Evolutionary conservation across 2,888 invertebrate species (phyloP), one percentile per base, ranked within the genome.

Genomic region (Hyles lineata): DNA sequence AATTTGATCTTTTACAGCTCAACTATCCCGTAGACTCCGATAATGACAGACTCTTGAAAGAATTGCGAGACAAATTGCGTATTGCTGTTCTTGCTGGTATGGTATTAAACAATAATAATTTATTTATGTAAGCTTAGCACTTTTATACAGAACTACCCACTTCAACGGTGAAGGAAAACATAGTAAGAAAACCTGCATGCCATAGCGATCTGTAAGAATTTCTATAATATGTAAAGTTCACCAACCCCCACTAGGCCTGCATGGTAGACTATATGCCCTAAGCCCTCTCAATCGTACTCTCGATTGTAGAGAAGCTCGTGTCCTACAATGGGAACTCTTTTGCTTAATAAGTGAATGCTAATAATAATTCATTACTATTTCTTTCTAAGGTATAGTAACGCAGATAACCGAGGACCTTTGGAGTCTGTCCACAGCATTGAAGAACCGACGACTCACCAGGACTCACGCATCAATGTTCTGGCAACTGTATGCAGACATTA

Each of bases 381-480:
- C 50, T 70, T 6, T 73, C 43, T 0, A 69, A 91, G 91, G 90
- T 29, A 83, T 91, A 2, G 83, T 89, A 3, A 74, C 70, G 0
- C 76, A 80, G 35, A 70, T 76, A 0, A 32, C 67, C 0, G 77
- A 76, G 0, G 83, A 84, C 11, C 29, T n/a, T 2, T 92, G 92
- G 92, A 74, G 80, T 23, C 74, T 92, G 0, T 77, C 74, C 43
- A 74, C 80, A 2, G 75, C 80, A 1, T 58, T 90, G 4, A 77
- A 81, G 60, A 77, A 81, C 17, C 80, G 83, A 3, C 71, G 76
- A 11, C 71, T 90, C 11, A 78, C 81, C 2, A 72, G 76, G 2
- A 87, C 80, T 60, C 92, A 93, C 74, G 89, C 92, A 15, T 83
- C 89, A 0, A 75, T 82, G 21, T 92, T 92, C 75, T 93, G 92